Evolutionary conservation across 2,113 vertebrate species (phyloP).

Genomic region (Aphelocoma coerulescens): DNA sequence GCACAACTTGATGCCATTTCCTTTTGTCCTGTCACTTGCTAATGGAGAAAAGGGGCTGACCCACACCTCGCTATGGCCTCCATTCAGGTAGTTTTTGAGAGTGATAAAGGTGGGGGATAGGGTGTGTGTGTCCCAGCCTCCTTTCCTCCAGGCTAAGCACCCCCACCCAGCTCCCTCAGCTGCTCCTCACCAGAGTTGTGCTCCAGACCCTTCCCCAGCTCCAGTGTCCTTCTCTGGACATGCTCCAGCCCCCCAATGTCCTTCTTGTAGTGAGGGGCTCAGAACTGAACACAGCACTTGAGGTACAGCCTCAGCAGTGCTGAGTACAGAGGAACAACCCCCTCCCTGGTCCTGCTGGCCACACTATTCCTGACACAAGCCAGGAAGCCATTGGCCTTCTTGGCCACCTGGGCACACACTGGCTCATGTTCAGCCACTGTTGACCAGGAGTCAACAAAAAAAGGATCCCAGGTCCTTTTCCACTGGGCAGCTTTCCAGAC

Average conservation of each 20-base stretch:
- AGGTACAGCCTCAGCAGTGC: not conserved
- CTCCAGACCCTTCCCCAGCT: not conserved
- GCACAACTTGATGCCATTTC: not conserved
- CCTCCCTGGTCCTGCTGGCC: not conserved
- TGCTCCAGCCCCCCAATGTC: accelerated
- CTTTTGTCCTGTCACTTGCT: not conserved
- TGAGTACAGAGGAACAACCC: not conserved
- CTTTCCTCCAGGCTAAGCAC: not conserved
- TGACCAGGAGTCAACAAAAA: not conserved
- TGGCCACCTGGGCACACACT: accelerated
- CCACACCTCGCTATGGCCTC: not conserved
- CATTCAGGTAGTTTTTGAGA: not conserved
- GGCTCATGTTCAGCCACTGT: not conserved
- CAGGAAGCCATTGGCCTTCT: not conserved
- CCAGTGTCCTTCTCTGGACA: not conserved
- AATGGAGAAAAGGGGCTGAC: accelerated
- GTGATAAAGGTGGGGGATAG: not conserved
- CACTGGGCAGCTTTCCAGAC: not conserved
- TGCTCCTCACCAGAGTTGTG: not conserved
- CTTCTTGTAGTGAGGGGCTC: not conserved
- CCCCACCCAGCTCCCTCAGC: not conserved
- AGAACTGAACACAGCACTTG: not conserved
- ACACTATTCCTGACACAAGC: not conserved
- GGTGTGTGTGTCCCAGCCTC: not conserved
- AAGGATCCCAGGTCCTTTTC: not conserved